Conservation (phyloP, 2,888 invertebrate genomes). For the Rhaphigaster nebulosa region DNA sequence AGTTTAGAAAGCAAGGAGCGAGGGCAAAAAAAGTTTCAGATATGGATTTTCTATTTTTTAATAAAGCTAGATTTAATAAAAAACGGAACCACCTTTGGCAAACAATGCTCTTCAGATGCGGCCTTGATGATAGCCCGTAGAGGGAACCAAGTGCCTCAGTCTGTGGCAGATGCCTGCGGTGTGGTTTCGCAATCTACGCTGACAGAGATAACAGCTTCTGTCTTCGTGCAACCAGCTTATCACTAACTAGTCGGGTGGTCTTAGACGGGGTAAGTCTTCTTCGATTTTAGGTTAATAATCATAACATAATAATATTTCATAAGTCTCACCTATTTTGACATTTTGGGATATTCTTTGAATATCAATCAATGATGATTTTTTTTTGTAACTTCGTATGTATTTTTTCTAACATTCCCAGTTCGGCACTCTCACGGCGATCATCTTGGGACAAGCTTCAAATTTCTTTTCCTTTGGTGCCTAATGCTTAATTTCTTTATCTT, state of each 20-base stretch:
- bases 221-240: not conserved
- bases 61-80: not conserved
- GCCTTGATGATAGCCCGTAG: not conserved
- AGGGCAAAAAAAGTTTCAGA: not conserved
- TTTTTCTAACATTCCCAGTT: no score
- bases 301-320: not conserved
- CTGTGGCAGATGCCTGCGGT: not conserved
- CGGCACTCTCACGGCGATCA: no score
- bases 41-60: not conserved
- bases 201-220: not conserved
- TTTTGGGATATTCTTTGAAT: no score
- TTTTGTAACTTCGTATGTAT: no score
- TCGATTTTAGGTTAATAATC: not conserved
- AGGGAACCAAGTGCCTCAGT: conserved; percentile 2
- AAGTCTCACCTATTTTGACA: no score
- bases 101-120: not conserved
- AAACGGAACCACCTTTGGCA: not conserved
- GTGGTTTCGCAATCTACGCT: not conserved
- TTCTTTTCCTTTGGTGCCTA: no score
- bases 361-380: no score
- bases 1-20: not conserved
- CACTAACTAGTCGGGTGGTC: not conserved
- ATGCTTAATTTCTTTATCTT: no score
- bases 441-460: no score
- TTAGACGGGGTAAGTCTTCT: not conserved